Evolutionary conservation across 2,888 invertebrate species (phyloP), one percentile per base, ranked within the genome.

Genomic region (Nomada ferruginata): DNA sequence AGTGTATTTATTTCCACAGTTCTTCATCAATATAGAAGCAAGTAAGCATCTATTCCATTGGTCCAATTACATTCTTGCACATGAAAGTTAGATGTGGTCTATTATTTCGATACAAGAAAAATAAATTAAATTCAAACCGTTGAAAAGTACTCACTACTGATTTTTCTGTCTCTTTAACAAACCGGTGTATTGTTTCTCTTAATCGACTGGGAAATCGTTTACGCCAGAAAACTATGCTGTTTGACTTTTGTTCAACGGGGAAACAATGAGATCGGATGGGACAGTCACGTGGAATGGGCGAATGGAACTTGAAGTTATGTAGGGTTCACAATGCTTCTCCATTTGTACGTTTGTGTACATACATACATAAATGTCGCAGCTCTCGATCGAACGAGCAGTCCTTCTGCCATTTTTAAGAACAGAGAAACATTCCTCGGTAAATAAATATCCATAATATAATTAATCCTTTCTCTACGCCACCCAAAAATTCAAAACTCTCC

Each of bases 181-280:
- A 76, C 79, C 68, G 55, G 26, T 36, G 64, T 68, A 78, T 85
- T 81, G 85, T 83, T 85, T 73, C 59, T 74, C 68, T 65, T 66
- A 63, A 72, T 76, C 85, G 68, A 72, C 53, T 75, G 72, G 77
- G 64, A 79, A 85, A 75, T 57, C 83, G 73, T 83, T 83, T 66
- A 73, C 57, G 42, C 60, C 64, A 26, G 74, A 61, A 57, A 64
- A 77, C 70, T 71, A 4, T 47, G 55, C 52, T 55, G 69, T 63
- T 72, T 61, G 68, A 29, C 63, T 80, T 76, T 61, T 79, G 63
- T 79, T 78, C 59, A 60, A 55, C 64, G 76, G 53, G 71, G 53
- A 77, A 85, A 85, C 69, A 85, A 85, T 76, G 60, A 63, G 4
- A 18, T 11, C 23, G 20, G 59, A 23, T 71, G 69, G 63, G 63